A percentile compares a stretch with the other conserved stretches of the same genome.
Evolutionary conservation across 2,888 invertebrate species (phyloP).

Genomic region (Chaetogeoica ovagalla): DNA sequence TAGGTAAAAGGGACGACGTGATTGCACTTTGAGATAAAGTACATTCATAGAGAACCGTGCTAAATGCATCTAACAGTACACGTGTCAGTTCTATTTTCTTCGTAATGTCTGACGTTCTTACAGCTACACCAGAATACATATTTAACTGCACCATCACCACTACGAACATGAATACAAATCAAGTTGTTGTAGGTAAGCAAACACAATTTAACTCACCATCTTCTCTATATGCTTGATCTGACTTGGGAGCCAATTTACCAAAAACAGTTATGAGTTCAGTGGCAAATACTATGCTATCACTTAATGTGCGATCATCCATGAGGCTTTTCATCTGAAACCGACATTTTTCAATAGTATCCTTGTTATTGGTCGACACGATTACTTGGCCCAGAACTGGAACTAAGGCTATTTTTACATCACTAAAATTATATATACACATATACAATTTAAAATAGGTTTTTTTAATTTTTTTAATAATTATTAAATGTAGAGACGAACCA

Average conservation of each 20-base stretch:
- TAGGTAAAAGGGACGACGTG: constrained; percentile 62
- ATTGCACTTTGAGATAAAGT: constrained; percentile 63
- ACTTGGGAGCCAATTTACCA: constrained; percentile 66
- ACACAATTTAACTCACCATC: constrained; percentile 55
- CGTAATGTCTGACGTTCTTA: constrained; percentile 64
- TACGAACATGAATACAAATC: constrained; percentile 59
- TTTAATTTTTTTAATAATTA: constrained; percentile 22
- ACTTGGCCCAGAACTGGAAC: constrained; percentile 66
- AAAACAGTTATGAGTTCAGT: constrained; percentile 67
- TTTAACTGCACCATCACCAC: constrained; percentile 68
- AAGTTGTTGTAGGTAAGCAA: background rate
- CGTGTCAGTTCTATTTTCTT: constrained; percentile 66
- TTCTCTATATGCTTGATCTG: constrained; percentile 63
- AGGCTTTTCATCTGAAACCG: constrained; percentile 63
- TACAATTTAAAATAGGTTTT: background rate
- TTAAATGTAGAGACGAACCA: constrained; percentile 62
- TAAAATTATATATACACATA: constrained; percentile 57
- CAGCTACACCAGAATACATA: constrained; percentile 64
- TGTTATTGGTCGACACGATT: constrained; percentile 52
- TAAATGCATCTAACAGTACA: constrained; percentile 69
- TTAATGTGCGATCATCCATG: constrained; percentile 59
- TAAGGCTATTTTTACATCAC: constrained; percentile 67
- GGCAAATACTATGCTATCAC: constrained; percentile 62
- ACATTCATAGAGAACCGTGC: constrained; percentile 64
- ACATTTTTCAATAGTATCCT: constrained; percentile 61